A percentile compares a stretch with the other conserved stretches of the same genome.
Conservation (phyloP, 2,888 invertebrate genomes). For the Phragmatobia fuliginosa region DNA sequence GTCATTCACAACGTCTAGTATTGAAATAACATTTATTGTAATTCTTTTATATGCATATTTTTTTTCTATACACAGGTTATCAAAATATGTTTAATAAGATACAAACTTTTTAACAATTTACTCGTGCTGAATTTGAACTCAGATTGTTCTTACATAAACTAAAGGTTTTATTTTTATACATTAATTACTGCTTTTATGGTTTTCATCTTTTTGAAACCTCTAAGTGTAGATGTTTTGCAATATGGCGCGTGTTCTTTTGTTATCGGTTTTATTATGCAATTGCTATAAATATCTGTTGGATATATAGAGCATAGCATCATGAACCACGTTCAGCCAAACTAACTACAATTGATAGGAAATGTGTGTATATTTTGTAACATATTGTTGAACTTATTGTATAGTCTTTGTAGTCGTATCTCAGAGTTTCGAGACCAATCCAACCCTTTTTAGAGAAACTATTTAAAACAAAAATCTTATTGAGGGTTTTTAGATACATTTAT, state of each 20-base stretch:
- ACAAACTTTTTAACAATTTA: not conserved
- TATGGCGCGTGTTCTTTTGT: slow-evolving; percentile 25
- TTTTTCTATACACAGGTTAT: not conserved
- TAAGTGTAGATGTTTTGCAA: slow-evolving; percentile 23
- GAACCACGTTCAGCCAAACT: slow-evolving; percentile 55
- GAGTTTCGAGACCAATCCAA: slow-evolving; percentile 84
- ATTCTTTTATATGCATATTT: not conserved
- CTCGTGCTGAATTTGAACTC: not conserved
- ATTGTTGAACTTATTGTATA: slow-evolving; percentile 76
- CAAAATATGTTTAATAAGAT: not conserved
- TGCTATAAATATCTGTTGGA: slow-evolving; percentile 37
- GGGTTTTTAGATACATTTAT: slow-evolving; percentile 82
- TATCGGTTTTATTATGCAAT: slow-evolving; percentile 30
- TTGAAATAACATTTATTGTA: not conserved
- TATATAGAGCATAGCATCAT: slow-evolving; percentile 38
- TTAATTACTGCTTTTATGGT: not conserved
- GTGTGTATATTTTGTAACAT: slow-evolving; percentile 81
- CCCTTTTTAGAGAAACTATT: slow-evolving; percentile 80
- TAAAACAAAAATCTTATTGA: slow-evolving; percentile 62
- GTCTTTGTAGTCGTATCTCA: slow-evolving; percentile 73
- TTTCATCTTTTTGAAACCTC: not conserved
- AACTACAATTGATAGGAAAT: slow-evolving; percentile 53
- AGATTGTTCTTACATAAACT: not conserved
- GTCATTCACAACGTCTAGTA: too few relatives aligned
- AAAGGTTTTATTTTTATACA: not conserved